Evolutionary conservation across 2,113 vertebrate species (phyloP).

Genomic region (Phaetusa simplex): DNA sequence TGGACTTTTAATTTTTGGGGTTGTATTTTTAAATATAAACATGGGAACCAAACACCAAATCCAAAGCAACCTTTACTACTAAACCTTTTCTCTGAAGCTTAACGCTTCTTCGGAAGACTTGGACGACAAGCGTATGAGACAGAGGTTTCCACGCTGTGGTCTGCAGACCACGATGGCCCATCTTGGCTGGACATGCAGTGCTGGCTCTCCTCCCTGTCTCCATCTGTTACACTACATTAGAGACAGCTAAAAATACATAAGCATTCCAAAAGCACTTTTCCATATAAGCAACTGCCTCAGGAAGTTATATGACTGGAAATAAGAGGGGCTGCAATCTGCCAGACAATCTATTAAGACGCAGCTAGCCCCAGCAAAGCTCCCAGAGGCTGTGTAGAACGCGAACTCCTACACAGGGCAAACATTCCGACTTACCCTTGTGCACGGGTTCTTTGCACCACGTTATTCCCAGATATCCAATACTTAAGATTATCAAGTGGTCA

Average conservation of each 20-base stretch:
- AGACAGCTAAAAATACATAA: conserved; percentile 59
- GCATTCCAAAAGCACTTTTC: conserved; percentile 59
- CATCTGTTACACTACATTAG: conserved; percentile 48
- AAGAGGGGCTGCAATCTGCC: conserved; percentile 9
- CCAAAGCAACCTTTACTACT: neutral
- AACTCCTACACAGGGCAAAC: neutral
- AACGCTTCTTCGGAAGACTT: neutral
- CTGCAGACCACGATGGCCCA: neutral
- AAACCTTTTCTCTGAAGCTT: neutral
- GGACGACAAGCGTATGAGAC: neutral
- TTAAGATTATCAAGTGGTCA: neutral
- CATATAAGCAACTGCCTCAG: conserved; percentile 51
- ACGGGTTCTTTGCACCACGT: neutral
- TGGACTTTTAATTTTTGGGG: neutral
- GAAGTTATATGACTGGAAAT: conserved; percentile 32
- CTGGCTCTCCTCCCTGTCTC: conserved; percentile 50
- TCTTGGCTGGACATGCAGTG: conserved; percentile 35
- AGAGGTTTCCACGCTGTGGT: conserved; percentile 23
- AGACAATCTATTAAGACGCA: neutral
- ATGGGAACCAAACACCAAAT: neutral
- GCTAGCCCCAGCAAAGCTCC: neutral
- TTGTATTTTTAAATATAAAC: neutral
- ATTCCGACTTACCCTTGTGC: neutral
- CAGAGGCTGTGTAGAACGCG: neutral
- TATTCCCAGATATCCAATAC: neutral